Evolutionary conservation across 2,113 vertebrate genomes (phyloP).

Genomic region (Dasypus novemcinctus): DNA sequence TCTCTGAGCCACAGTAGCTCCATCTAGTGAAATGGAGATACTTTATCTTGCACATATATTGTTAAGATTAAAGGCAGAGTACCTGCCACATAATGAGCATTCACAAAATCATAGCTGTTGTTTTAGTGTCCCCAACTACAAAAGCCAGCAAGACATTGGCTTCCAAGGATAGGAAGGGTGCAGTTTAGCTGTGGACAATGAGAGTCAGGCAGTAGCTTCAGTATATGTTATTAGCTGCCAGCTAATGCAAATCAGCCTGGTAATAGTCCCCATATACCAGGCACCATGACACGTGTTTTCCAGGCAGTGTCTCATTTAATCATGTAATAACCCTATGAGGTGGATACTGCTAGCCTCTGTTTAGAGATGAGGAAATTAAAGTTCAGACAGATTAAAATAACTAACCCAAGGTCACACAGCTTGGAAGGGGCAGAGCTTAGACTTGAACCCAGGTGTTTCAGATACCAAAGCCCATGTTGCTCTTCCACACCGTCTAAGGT

Average conservation of each 20-base stretch:
- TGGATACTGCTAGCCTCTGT: background rate
- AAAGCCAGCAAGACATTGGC: background rate
- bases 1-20: background rate
- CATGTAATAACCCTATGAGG: background rate
- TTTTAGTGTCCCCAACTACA: background rate
- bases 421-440: background rate
- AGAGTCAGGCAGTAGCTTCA: background rate
- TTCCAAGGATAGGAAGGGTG: background rate
- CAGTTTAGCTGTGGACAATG: background rate
- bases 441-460: background rate
- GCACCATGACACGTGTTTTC: background rate
- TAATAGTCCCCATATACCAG: background rate
- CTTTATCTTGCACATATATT: background rate
- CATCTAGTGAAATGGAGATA: background rate
- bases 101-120: background rate
- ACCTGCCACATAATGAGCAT: background rate
- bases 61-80: background rate
- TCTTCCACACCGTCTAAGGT: background rate
- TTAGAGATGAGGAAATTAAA: background rate
- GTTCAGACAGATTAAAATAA: conserved; percentile 20
- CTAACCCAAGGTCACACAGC: background rate
- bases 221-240: background rate
- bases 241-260: background rate
- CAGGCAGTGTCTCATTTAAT: background rate
- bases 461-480: background rate